A percentile compares a stretch with the other conserved stretches of the same genome.
Conservation (phyloP, 2,797 vertebrate species). For the Melanotaenia trifasciata region DNA sequence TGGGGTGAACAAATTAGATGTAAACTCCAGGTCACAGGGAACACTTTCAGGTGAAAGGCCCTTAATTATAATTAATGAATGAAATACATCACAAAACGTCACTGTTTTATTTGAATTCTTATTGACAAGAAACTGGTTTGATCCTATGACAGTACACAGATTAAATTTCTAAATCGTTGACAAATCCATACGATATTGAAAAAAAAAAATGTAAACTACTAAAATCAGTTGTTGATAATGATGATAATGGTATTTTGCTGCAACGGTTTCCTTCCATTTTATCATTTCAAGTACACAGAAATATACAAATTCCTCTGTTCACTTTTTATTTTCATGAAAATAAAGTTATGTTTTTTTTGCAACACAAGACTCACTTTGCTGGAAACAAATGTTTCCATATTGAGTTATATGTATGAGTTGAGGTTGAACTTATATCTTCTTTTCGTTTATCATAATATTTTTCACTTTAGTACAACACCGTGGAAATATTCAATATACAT, state of each 20-base stretch:
- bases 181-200: constrained; percentile 8
- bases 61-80: not conserved
- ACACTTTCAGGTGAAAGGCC: not conserved
- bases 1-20: no score
- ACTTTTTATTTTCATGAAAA: constrained; percentile 19
- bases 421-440: not conserved
- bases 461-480: constrained; percentile 14
- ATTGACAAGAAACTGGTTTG: constrained; percentile 23
- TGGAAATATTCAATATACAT: not conserved
- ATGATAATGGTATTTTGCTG: constrained; percentile 2
- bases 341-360: constrained; percentile 32
- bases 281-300: constrained; percentile 27
- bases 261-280: not conserved
- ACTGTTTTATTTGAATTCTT: constrained; percentile 28
- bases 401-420: not conserved
- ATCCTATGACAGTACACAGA: constrained; percentile 20
- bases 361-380: constrained; percentile 4
- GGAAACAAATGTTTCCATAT: constrained; percentile 34
- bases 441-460: not conserved
- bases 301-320: constrained; percentile 15
- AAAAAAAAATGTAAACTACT: not conserved
- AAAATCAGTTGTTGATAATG: not conserved
- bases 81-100: constrained; percentile 16
- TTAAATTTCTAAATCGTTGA: constrained; percentile 14
- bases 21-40: not conserved